Base-by-base conservation (phyloP, 2,888 invertebrate genomes). In the Euplexia lucipara region DNA sequence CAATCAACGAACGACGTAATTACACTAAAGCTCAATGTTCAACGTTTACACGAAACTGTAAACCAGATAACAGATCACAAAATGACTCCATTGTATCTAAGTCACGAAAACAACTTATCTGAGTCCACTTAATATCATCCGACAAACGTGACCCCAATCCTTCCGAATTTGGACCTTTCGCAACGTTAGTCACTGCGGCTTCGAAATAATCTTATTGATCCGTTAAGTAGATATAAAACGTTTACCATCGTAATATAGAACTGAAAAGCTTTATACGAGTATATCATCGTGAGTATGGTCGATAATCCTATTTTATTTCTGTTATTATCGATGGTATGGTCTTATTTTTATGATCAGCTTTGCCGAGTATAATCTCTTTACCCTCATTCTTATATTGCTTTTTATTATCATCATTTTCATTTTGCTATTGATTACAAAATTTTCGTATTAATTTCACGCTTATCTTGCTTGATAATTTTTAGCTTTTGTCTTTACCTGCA, bases 41-140 rank as follows among this genome's bases (percentile, higher is more conserved):
- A 70, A 18, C 26, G 20, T 60, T 16, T 41, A 51, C 22, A 47
- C 6, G 18, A 1, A 53, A 54, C 48, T 42, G 51, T 44, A 48
- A 63, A 69, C 48, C 20, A 48, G 68, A 81, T 79, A 81, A 62
- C 37, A 34, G 64, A 68, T 65, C 63, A 53, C 48, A 68, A 65
- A 81, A 67, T 60, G 47, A 47, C 48, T 71, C 51, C 67, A 75
- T 73, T 76, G 67, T 75, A 60, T 66, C 65, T 49, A 82, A 91
- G 93, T 92, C 94, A 94, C 93, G 93, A 91, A 91, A 88, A 88
- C 88, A 83, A 85, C 88, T 90, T 92, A 89, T 88, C 89, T 86
- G 84, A 83, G 87, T 87, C 88, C 88, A 88, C 87, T 90, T 89
- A 88, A 87, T 91, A 90, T 89, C 89, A 93, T 93, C 87, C 85